Base-by-base conservation (phyloP, 2,113 vertebrate species). In the Illadopsis cleaveri region DNA sequence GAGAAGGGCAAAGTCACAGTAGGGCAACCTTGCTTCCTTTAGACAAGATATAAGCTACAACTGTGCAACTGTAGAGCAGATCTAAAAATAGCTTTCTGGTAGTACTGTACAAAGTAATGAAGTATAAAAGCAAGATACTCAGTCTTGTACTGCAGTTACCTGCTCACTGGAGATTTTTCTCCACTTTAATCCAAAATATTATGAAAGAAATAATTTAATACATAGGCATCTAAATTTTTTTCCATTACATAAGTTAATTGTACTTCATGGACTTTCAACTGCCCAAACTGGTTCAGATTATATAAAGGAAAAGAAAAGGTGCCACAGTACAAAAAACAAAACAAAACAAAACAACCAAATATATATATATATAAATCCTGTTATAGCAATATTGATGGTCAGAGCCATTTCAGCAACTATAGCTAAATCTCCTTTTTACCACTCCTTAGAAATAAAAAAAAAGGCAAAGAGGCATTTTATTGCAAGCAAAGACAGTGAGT, bases 71-170 rank as follows among this genome's bases (percentile, higher is more conserved):
- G 90, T 92, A 76, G 78, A 92, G 23, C 42, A 66, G 37, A 45
- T 89, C 86, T 95, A 97, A 94, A 96, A 97, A 97, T 96, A 97
- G 90, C 28, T 87, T 86, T 84, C 93, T 95, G 51, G 28, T 48
- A 82, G 69, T 69, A 72, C 77, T 89, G 54, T 77, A 40, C 86
- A 73, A 96, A 95, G 92, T 62, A 92, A 64, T 82, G 88, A 95
- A 89, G 64, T 92, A 92, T 65, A 78, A 96, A 92, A 78, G 56
- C 71, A 93, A 93, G 77, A 77, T 80, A 79, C 13, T 87, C 71
- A n/a, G 71, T 45, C 66, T 81, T 58, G 42, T 35, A 33, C 57
- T 75, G 66, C 88, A 85, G 57, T 66, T 88, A 70, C 81, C 20
- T 68, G 54, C 82, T 92, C 73, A 62, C 70, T 82, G 56, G 77